These are phyloP conservation scores for Zaprionus vittiger DNA, from an alignment of 1,140 invertebrate species.

Conservation along the genomic window DNA sequence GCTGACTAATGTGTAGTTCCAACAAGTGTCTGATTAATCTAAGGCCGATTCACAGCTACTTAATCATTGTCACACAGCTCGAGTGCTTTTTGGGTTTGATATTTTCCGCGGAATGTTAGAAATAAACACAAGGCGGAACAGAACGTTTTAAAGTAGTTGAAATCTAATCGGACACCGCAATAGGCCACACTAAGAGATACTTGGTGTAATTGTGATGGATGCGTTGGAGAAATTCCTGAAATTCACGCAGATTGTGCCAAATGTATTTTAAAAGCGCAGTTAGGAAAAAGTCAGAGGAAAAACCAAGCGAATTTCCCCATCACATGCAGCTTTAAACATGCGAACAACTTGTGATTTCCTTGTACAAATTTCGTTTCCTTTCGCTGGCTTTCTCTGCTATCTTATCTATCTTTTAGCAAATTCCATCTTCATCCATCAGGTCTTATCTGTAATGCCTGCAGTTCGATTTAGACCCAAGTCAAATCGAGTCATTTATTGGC, in stretches of 20 bases:
- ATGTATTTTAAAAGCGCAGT: neutral
- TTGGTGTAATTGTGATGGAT: neutral
- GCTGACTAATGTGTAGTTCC: conserved; percentile 61
- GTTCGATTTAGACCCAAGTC: conserved; percentile 1
- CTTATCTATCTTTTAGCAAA: neutral
- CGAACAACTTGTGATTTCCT: neutral
- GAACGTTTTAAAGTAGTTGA: conserved; percentile 10
- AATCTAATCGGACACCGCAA: conserved; percentile 20
- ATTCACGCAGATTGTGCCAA: neutral
- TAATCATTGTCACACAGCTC: conserved; percentile 67
- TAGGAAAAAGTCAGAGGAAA: neutral
- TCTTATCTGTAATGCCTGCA: conserved; percentile 4
- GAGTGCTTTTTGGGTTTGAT: conserved; percentile 27
- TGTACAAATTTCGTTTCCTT: neutral
- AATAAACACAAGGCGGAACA: conserved; percentile 5
- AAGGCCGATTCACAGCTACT: conserved; percentile 34
- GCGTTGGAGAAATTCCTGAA: neutral
- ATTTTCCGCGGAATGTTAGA: conserved; percentile 40
- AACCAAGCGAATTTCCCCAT: neutral
- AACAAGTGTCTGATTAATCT: conserved; percentile 44
- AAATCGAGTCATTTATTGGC: conserved; percentile 50
- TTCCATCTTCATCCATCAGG: conserved; percentile 1
- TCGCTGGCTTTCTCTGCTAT: neutral
- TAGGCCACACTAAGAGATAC: neutral
- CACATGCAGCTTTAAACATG: neutral